These are phyloP conservation scores for Onthophagus sagittarius DNA, from an alignment of 2,888 invertebrate genomes.

Conservation along the genomic window DNA sequence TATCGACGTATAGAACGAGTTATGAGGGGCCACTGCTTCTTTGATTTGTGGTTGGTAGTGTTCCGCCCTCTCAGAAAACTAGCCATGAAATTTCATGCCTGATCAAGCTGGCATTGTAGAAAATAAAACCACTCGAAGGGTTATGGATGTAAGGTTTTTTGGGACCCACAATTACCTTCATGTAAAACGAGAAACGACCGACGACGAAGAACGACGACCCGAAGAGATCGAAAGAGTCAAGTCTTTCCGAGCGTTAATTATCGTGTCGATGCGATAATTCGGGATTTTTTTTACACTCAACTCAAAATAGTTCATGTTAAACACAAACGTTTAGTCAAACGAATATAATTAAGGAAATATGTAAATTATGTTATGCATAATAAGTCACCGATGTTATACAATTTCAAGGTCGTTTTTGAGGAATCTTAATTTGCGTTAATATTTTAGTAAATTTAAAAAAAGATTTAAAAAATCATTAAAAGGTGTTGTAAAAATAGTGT, in stretches of 20 bases:
- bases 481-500: too few species aligned
- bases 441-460: too few species aligned
- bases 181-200: slow-evolving; percentile 10
- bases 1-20: slow-evolving; percentile 39
- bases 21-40: slow-evolving; percentile 44
- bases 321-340: too few species aligned
- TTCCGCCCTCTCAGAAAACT: slow-evolving; percentile 42
- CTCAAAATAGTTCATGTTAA: not conserved
- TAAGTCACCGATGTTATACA: too few species aligned
- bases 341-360: too few species aligned
- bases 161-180: slow-evolving; percentile 19
- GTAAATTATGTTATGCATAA: too few species aligned
- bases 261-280: not conserved
- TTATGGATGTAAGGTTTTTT: slow-evolving; percentile 20
- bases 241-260: not conserved
- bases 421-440: too few species aligned
- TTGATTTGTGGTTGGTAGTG: slow-evolving; percentile 46
- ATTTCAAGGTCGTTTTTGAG: too few species aligned
- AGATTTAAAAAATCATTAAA: too few species aligned
- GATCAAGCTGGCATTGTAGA: slow-evolving; percentile 33
- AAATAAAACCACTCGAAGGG: slow-evolving; percentile 31
- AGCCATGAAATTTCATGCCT: slow-evolving; percentile 39
- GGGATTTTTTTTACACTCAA: not conserved
- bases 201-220: slow-evolving; percentile 3
- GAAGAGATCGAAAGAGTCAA: not conserved